Percentiles rank a stretch among this genome's conserved stretches.
Evolutionary conservation across 2,113 vertebrate species (phyloP).

Genomic region (Cyphomyrus discorhynchus): DNA sequence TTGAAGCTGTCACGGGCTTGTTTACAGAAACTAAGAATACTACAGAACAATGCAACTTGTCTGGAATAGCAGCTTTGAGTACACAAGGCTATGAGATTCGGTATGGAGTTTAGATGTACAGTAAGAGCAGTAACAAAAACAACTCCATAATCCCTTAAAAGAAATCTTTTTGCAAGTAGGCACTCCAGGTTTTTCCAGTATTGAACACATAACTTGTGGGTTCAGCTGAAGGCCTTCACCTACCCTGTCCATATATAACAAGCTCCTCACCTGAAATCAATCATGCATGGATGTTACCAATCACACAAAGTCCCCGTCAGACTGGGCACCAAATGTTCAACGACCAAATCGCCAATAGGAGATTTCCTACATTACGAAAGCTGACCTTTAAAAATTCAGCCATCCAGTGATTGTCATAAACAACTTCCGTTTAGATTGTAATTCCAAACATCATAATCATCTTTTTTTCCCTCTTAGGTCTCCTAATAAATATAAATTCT

Average conservation of each 20-base stretch:
- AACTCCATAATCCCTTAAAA: background rate
- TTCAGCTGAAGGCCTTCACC: background rate
- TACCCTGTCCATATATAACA: background rate
- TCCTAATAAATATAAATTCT: conserved; percentile 31
- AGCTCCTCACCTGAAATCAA: background rate
- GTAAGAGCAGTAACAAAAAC: background rate
- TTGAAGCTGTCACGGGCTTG: background rate
- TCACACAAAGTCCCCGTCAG: background rate
- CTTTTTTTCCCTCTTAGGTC: conserved; percentile 38
- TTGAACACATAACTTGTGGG: background rate
- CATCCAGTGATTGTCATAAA: conserved; percentile 40
- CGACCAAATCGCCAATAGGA: background rate
- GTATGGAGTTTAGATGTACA: background rate
- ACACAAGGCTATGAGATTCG: background rate
- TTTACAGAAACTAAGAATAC: background rate
- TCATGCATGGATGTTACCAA: background rate
- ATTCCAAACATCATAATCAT: conserved; percentile 46
- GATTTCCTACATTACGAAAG: background rate
- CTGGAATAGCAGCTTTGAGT: background rate
- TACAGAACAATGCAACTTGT: background rate
- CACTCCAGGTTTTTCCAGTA: background rate
- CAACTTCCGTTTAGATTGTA: conserved; percentile 54
- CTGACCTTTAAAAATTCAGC: conserved; percentile 13
- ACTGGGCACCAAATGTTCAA: background rate
- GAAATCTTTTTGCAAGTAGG: background rate